Evolutionary conservation across 2,888 invertebrate genomes (phyloP).

Genomic region (Tenthredo scrophulariae): DNA sequence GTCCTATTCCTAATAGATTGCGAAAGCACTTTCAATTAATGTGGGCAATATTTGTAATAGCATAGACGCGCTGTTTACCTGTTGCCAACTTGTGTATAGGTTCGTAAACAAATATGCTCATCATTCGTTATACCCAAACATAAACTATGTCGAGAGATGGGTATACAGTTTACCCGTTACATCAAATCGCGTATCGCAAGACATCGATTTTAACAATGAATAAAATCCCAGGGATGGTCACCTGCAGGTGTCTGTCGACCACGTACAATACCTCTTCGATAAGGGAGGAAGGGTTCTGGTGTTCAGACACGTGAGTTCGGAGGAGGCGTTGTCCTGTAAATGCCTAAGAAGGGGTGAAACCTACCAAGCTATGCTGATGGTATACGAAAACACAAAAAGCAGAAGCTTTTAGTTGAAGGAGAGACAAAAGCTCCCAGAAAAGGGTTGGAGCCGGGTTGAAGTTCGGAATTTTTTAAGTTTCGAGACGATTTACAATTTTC

Average conservation of each 20-base stretch:
- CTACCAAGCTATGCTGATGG: background rate
- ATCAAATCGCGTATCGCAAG: background rate
- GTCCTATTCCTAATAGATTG: background rate
- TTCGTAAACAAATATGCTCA: background rate
- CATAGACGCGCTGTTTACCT: background rate
- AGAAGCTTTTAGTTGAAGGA: background rate
- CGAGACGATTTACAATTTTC: too few species aligned
- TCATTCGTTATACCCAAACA: background rate
- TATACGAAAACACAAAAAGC: background rate
- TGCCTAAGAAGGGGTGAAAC: background rate
- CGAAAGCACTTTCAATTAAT: constrained; percentile 1
- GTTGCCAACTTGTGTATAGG: background rate
- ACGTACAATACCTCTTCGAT: background rate
- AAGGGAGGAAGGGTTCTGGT: background rate
- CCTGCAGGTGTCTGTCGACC: constrained; percentile 7
- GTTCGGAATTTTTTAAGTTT: too few species aligned
- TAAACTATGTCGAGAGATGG: background rate
- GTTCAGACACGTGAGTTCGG: constrained; percentile 20
- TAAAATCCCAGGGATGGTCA: background rate
- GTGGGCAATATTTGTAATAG: background rate
- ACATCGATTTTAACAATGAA: background rate
- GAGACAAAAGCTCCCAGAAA: background rate
- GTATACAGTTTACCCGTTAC: background rate
- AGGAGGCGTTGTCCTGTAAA: background rate
- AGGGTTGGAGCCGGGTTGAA: background rate